Conservation (phyloP, 2,797 vertebrate genomes). For the Ctenopoma multispine region DNA sequence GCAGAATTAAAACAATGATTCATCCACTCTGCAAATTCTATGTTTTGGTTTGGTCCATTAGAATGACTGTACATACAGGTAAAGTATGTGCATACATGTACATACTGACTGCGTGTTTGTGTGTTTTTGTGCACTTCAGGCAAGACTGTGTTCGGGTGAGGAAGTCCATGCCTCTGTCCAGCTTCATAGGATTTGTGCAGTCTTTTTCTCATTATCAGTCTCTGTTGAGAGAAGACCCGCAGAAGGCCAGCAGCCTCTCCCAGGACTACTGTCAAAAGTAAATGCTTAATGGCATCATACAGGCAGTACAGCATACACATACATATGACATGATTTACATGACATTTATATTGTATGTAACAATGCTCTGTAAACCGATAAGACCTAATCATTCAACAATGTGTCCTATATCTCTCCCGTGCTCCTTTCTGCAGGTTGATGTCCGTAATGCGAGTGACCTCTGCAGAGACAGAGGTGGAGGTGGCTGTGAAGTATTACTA, state of each 20-base stretch:
- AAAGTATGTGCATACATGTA: too few species aligned
- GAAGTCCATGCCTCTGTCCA: conserved; percentile 75
- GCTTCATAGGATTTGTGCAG: conserved; percentile 83
- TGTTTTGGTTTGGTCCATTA: neutral
- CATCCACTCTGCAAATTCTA: neutral
- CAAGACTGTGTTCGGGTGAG: conserved; percentile 75
- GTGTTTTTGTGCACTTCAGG: conserved; percentile 64
- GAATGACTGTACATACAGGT: neutral
- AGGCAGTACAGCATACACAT: neutral
- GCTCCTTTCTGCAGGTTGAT: conserved; percentile 67
- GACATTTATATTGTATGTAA: neutral
- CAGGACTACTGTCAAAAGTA: conserved; percentile 73
- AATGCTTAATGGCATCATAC: neutral
- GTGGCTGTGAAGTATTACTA: conserved; percentile 77
- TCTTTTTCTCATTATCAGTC: conserved; percentile 83
- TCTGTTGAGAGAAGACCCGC: conserved; percentile 70
- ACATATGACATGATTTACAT: neutral
- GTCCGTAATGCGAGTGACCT: conserved; percentile 75
- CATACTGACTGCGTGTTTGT: neutral
- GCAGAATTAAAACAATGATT: too few species aligned
- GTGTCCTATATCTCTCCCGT: too few species aligned
- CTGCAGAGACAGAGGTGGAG: conserved; percentile 73
- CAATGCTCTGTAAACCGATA: neutral
- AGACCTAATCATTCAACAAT: too few species aligned
- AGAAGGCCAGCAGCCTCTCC: conserved; percentile 79